A percentile compares a stretch with the other conserved stretches of the same genome.
These are phyloP conservation scores for Setophaga kirtlandii DNA, from an alignment of 2,113 vertebrate genomes.

Conservation along the genomic window DNA sequence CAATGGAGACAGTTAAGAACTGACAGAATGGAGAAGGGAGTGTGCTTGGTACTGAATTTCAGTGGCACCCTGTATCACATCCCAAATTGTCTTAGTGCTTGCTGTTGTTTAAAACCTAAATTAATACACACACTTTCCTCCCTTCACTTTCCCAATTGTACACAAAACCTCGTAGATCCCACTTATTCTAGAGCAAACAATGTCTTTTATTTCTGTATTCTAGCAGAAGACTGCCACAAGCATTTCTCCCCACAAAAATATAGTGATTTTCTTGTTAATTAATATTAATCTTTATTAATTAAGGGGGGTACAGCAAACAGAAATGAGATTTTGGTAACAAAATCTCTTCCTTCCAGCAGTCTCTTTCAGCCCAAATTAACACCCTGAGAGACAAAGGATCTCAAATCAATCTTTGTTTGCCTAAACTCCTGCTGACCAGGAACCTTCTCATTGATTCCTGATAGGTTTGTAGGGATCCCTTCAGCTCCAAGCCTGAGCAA, in stretches of 20 bases:
- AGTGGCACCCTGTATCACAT: not conserved
- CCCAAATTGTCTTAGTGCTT: not conserved
- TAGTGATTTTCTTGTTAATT: conserved; percentile 31
- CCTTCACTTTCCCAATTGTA: conserved; percentile 37
- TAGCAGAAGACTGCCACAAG: not conserved
- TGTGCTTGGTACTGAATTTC: conserved; percentile 10
- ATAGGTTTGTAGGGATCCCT: not conserved
- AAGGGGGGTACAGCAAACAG: not conserved
- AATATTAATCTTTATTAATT: conserved; percentile 29
- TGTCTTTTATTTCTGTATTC: not conserved
- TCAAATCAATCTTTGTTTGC: conserved; percentile 29
- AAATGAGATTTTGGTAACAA: not conserved
- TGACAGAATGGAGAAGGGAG: conserved; percentile 17
- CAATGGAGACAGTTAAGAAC: conserved; percentile 58
- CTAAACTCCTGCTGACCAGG: conserved; percentile 14
- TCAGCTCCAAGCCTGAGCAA: not conserved
- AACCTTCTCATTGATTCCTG: not conserved
- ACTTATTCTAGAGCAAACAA: conserved; percentile 25
- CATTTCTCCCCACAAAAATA: not conserved
- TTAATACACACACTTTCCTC: not conserved
- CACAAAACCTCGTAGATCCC: not conserved
- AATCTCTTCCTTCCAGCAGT: not conserved
- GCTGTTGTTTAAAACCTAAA: conserved; percentile 20
- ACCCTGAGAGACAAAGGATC: conserved; percentile 29
- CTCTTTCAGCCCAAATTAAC: not conserved